phyloP scores from a whole-genome alignment of 2,113 vertebrate genomes.

The Cochlearius cochlearius region DNA sequence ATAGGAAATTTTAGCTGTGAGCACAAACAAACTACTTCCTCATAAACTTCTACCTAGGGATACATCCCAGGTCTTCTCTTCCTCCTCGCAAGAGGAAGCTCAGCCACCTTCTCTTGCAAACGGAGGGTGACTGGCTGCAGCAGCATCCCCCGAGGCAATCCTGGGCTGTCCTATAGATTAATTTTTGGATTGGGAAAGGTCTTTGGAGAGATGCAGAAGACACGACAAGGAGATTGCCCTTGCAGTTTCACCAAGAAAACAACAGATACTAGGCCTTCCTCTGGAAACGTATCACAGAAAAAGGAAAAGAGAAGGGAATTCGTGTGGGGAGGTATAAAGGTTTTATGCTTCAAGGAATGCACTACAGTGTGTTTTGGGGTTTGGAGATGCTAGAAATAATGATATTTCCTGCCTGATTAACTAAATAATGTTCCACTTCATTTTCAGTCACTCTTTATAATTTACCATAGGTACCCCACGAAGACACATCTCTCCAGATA shows the following conservation, averaged over 20 bases:
- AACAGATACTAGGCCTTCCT: background rate
- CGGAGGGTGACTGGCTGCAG: background rate
- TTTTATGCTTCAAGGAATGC: background rate
- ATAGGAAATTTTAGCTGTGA: background rate
- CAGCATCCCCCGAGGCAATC: background rate
- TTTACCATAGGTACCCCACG: background rate
- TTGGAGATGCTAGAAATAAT: background rate
- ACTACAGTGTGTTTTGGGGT: background rate
- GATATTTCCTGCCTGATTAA: background rate
- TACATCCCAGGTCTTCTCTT: background rate
- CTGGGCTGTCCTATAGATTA: background rate
- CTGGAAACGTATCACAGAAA: background rate
- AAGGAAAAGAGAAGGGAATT: background rate
- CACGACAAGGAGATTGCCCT: background rate
- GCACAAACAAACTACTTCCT: background rate
- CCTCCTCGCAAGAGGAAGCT: background rate
- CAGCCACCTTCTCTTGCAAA: background rate
- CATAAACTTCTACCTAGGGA: background rate
- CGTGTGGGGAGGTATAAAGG: fast-evolving
- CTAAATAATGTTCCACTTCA: background rate
- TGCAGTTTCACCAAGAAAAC: background rate
- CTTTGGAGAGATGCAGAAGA: background rate
- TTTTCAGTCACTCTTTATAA: background rate
- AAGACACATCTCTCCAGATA: background rate
- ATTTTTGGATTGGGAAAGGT: background rate